Base-by-base conservation (phyloP, 2,888 invertebrate genomes). In the Caenorhabditis sp. region DNA sequence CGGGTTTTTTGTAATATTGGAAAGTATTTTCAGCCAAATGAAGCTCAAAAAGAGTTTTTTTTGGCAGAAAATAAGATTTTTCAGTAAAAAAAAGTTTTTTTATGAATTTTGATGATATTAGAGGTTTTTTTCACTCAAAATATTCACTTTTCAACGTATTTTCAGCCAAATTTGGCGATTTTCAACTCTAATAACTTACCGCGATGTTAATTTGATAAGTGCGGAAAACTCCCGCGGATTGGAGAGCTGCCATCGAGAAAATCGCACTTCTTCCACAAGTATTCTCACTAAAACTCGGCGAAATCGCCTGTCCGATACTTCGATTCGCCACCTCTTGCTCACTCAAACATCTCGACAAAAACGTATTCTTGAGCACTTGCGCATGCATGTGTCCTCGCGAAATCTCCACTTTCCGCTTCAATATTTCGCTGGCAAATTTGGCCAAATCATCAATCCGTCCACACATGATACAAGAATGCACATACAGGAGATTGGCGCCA, bases 401-500 rank as follows among this genome's bases (percentile, higher is more conserved):
- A 12, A 75, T 31, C 3, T 75, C 75, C 2, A 75, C 59, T 27
- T 36, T 31, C 43, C 61, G 52, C 49, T 56, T 60, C 50, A 75
- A 43, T 25, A 38, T 61, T 8, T 67, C 62, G 36, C 67, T 70
- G n/a, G 63, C 67, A 20, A 67, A 75, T 3, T 62, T 54, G 20
- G 50, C 31, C 43, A 70, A 59, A 12, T 67, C 60, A 4, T 67
- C 63, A 25, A 61, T 56, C 56, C 61, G 49, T 21, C 65, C 65
- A 1, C 67, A 61, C 58, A 70, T 59, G 14, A 70, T 66, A 49
- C 75, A 75, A 20, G 75, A 31, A 50, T 75, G 75, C n/a, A 70
- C 65, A 49, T 64, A 67, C n/a, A 75, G 36, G 1, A 75, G 52
- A 17, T 68, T 56, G 0, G 58, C 21, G 12, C 59, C 63, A 57